Base-by-base conservation (phyloP, 2,113 vertebrate species). In the Pterocles gutturalis region DNA sequence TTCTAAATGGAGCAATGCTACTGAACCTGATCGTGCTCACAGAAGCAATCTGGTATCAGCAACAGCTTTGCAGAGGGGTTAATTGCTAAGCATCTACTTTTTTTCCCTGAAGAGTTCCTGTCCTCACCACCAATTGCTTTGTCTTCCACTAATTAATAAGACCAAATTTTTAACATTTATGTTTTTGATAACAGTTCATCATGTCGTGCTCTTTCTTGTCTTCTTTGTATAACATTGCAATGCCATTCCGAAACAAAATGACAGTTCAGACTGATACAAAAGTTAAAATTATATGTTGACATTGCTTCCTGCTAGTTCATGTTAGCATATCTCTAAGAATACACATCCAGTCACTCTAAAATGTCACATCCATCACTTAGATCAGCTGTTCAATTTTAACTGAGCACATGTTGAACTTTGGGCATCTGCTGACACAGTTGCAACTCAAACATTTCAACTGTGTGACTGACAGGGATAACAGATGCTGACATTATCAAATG, bases 401-500 rank as follows among this genome's bases (percentile, higher is more conserved):
- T 29, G 90, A 98, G 98, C 96, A 98, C 98, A 98, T 85, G 83
- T 54, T 98, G 98, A 98, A 98, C 97, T 98, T 96, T 96, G 98
- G 98, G 98, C 98, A 98, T 98, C 98, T 98, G 98, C 98, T 99
- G 98, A 99, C 98, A 98, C 97, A 97, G 98, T 97, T 98, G 93
- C 97, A 98, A 98, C 97, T 98, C 98, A 98, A 97, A 98, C 98
- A 98, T 98, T 98, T 98, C 98, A 98, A 96, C 97, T 97, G 98
- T 98, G 98, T 99, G 99, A 99, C 98, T 99, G 99, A 99, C 99
- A 99, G 98, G 98, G 98, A 97, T 99, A 99, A 98, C 99, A 99
- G 99, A 99, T 99, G 99, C 99, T 99, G 99, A 99, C 99, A 99
- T 99, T 99, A 99, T 99, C 99, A 99, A 99, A 99, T 98, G 99